Conservation (phyloP, 2,888 invertebrate genomes). For the Athrips mouffetella region DNA sequence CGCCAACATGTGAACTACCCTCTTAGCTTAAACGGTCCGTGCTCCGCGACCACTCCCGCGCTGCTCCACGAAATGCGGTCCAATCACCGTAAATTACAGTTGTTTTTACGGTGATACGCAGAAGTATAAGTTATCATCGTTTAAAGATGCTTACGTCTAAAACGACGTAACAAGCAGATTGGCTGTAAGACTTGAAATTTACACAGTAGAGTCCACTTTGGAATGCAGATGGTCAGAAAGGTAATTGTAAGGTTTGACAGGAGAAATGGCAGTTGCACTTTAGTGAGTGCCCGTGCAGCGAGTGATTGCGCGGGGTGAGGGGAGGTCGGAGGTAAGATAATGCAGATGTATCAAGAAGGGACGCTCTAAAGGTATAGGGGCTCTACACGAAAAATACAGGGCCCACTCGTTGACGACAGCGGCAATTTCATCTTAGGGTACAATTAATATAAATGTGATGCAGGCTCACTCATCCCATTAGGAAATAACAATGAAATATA, state of each 20-base stretch:
- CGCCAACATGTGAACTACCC: slow-evolving; percentile 77
- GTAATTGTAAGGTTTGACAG: slow-evolving; percentile 64
- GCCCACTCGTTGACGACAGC: slow-evolving; percentile 60
- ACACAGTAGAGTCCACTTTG: slow-evolving; percentile 30
- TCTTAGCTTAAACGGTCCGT: slow-evolving; percentile 70
- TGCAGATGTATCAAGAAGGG: slow-evolving; percentile 62
- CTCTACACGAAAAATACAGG: slow-evolving; percentile 27
- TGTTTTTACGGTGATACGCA: slow-evolving; percentile 24
- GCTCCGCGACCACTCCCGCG: slow-evolving; percentile 32
- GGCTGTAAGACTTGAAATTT: background rate
- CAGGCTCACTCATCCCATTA: slow-evolving; percentile 25
- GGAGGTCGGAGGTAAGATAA: slow-evolving; percentile 69
- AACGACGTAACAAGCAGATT: slow-evolving; percentile 21
- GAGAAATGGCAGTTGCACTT: slow-evolving; percentile 70
- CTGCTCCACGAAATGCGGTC: slow-evolving; percentile 31
- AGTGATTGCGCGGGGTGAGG: slow-evolving; percentile 62
- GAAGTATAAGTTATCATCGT: slow-evolving; percentile 58
- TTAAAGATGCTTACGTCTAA: slow-evolving; percentile 40
- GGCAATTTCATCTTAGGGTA: slow-evolving; percentile 61
- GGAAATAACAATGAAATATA: slow-evolving; percentile 14
- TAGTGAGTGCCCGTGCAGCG: slow-evolving; percentile 66
- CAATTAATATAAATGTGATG: slow-evolving; percentile 70
- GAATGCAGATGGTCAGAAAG: slow-evolving; percentile 23
- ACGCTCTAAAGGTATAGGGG: slow-evolving; percentile 31
- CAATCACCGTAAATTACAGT: slow-evolving; percentile 23